Conservation (phyloP, 2,888 invertebrate species). For the Pandemis corylana region DNA sequence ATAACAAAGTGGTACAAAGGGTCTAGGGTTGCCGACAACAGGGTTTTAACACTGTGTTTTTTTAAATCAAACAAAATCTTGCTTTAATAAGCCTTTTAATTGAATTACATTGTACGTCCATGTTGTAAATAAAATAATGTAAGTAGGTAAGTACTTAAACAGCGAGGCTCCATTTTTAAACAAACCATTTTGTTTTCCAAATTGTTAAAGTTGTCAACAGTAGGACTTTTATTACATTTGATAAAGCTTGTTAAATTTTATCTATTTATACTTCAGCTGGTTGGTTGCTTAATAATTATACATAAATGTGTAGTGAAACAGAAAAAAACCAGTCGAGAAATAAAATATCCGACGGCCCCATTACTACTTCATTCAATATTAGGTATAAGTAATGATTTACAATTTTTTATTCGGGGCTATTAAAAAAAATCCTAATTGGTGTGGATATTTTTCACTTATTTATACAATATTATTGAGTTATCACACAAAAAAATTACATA, state of each 20-base stretch:
- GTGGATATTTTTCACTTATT: background rate
- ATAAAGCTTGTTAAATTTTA: background rate
- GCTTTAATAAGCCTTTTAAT: conserved; percentile 64
- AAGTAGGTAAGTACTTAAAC: conserved; percentile 46
- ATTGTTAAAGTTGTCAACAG: background rate
- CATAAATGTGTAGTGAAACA: background rate
- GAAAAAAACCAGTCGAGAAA: background rate
- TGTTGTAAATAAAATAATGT: conserved; percentile 54
- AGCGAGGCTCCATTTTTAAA: conserved; percentile 55
- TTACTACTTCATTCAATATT: background rate
- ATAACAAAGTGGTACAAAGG: too few relatives aligned
- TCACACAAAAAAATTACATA: background rate
- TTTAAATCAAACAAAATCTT: conserved; percentile 11
- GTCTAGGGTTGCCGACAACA: background rate
- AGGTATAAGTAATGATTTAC: background rate
- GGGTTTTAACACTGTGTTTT: background rate
- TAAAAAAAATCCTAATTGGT: background rate
- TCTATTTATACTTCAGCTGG: background rate
- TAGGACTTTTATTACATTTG: background rate
- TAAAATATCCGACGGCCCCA: background rate
- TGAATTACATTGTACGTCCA: conserved; percentile 61
- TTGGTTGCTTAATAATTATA: background rate
- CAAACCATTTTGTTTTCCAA: conserved; percentile 43
- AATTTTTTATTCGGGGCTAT: background rate
- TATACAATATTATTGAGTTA: background rate